Conservation (phyloP, 2,113 vertebrate genomes). For the Aleadryas rufinucha region DNA sequence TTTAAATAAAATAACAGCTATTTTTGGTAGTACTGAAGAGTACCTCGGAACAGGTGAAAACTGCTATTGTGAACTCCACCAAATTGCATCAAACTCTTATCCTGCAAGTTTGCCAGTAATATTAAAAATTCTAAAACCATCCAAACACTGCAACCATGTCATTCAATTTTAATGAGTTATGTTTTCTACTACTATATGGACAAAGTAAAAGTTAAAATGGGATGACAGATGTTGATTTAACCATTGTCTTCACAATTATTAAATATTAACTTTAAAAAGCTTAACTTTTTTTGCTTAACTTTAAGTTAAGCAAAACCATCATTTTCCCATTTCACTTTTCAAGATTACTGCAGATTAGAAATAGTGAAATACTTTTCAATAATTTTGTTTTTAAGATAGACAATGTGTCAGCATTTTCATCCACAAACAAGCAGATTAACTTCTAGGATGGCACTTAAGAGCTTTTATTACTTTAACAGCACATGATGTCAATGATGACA, state of each 20-base stretch:
- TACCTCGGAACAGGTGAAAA: not conserved
- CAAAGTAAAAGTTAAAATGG: not conserved
- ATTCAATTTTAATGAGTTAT: not conserved
- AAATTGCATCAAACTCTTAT: not conserved
- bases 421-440: not conserved
- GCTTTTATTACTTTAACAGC: not conserved
- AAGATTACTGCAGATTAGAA: not conserved
- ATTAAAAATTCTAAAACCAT: not conserved
- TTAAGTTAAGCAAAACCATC: not conserved
- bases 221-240: not conserved
- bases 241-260: not conserved
- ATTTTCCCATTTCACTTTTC: not conserved
- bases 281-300: no score
- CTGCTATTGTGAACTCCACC: not conserved
- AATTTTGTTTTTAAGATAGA: no score
- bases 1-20: not conserved
- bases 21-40: not conserved
- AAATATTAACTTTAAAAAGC: not conserved
- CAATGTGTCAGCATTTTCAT: not conserved
- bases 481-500: not conserved
- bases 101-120: not conserved
- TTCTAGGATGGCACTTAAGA: not conserved
- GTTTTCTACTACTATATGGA: not conserved
- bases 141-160: not conserved
- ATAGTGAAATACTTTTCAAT: not conserved